A percentile compares a stretch with the other conserved stretches of the same genome.
Conservation (phyloP, 2,797 vertebrate species). For the Premnoplex brunnescens region DNA sequence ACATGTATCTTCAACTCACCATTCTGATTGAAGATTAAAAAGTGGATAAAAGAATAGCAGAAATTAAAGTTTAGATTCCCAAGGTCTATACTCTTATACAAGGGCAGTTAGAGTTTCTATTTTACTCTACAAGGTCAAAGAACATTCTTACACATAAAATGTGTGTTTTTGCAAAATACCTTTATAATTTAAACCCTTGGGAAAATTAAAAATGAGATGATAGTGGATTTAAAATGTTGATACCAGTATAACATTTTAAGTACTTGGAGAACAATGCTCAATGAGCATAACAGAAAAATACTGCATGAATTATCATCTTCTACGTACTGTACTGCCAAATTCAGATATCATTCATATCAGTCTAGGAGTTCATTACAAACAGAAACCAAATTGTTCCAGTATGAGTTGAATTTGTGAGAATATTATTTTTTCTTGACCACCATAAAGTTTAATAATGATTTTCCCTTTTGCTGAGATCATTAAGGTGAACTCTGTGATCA, state of each 20-base stretch:
- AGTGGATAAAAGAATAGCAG: neutral
- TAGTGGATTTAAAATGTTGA: neutral
- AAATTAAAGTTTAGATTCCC: slow-evolving; percentile 10
- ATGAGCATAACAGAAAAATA: neutral
- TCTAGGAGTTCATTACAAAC: neutral
- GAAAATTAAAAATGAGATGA: neutral
- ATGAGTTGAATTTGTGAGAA: neutral
- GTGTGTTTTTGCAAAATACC: neutral
- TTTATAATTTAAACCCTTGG: neutral
- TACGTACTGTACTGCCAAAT: neutral
- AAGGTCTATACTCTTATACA: neutral
- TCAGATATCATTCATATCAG: neutral
- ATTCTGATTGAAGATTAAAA: neutral
- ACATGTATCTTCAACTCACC: slow-evolving; percentile 43
- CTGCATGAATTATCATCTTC: neutral
- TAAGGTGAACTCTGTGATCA: neutral
- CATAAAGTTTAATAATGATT: neutral
- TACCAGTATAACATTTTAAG: neutral
- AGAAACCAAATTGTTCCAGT: neutral
- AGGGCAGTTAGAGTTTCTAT: neutral
- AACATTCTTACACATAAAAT: neutral
- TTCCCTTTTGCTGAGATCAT: neutral
- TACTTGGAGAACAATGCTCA: neutral
- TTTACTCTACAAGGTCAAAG: neutral
- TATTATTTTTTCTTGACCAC: neutral